Evolutionary conservation across 2,113 vertebrate species (phyloP).

Genomic region (Ctenomys sociabilis): DNA sequence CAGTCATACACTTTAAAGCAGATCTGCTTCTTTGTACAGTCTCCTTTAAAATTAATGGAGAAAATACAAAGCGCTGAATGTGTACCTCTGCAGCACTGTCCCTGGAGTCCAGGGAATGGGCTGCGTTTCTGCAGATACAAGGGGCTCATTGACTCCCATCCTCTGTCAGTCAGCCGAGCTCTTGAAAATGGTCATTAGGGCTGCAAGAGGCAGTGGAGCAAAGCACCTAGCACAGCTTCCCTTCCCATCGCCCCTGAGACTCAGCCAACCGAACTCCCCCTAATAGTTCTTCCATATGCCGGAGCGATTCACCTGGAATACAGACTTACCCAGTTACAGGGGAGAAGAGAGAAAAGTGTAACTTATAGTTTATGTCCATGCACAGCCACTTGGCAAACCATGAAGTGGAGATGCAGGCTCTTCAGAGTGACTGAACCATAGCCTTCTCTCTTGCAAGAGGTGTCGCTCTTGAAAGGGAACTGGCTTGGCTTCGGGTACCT

Average conservation of each 20-base stretch:
- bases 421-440: neutral
- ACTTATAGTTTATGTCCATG: neutral
- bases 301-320: conserved; percentile 44
- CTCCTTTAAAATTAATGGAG: conserved; percentile 60
- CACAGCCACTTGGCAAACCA: conserved; percentile 11
- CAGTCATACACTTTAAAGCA: neutral
- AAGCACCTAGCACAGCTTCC: conserved; percentile 1
- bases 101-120: neutral
- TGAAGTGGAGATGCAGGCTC: neutral
- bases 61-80: conserved; percentile 52
- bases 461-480: neutral
- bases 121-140: conserved; percentile 47
- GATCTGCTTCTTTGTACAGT: conserved; percentile 31
- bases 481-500: neutral
- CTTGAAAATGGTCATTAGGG: conserved; percentile 3
- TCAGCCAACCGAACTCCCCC: conserved; percentile 37
- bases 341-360: conserved; percentile 5
- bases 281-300: conserved; percentile 59
- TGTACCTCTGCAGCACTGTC: neutral
- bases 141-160: neutral
- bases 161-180: neutral
- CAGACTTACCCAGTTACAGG: conserved; percentile 39
- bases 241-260: neutral
- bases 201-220: neutral
- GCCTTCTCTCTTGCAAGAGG: neutral